phyloP scores from a whole-genome alignment of 2,888 invertebrate species.

The Temnothorax ravouxi region DNA sequence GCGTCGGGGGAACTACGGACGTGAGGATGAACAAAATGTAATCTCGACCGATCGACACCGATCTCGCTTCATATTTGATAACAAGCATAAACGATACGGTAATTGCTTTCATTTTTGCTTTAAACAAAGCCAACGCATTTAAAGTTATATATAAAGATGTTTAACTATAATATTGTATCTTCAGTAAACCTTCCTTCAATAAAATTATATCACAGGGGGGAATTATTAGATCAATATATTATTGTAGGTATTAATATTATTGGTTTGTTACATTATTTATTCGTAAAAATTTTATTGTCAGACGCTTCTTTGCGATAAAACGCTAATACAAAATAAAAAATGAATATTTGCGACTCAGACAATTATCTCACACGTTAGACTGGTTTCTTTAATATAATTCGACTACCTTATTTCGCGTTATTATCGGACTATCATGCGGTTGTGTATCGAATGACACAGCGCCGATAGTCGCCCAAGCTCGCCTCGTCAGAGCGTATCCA shows the following conservation, averaged over 20 bases:
- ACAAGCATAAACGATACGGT: constrained; percentile 19
- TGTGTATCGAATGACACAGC: constrained; percentile 20
- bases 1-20: constrained; percentile 44
- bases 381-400: background rate
- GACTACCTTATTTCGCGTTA: background rate
- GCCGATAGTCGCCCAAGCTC: constrained; percentile 26
- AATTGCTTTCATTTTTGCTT: constrained; percentile 2
- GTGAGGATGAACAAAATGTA: constrained; percentile 69
- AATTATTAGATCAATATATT: background rate
- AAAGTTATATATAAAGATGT: background rate
- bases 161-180: background rate
- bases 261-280: background rate
- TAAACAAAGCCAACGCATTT: background rate
- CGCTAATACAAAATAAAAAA: background rate
- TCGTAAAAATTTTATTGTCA: background rate
- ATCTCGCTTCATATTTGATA: constrained; percentile 2
- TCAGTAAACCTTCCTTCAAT: background rate
- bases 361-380: background rate
- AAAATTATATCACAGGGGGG: background rate
- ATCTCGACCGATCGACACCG: constrained; percentile 52
- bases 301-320: background rate
- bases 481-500: constrained; percentile 36
- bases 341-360: background rate
- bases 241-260: background rate
- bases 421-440: constrained; percentile 6